Evolutionary conservation across 2,113 vertebrate species (phyloP), one percentile per base, ranked within the genome.

Genomic region (Clinocottus analis): DNA sequence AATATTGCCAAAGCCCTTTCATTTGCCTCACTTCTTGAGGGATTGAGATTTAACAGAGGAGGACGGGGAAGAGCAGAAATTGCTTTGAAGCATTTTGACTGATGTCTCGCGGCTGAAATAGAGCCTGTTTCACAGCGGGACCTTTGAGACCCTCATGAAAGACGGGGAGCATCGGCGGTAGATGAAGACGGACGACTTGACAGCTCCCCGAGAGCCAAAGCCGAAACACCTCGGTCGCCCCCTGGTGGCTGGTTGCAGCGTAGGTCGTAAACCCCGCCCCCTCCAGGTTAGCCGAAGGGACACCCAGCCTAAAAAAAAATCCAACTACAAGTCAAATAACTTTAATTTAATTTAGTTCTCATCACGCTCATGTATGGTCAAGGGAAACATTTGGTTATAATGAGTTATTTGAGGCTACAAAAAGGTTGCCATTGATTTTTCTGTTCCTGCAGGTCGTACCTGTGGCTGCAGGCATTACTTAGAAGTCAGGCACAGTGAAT

Each of bases 91-190:
- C 29, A 25, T 56, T 71, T 82, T 62, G 53, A 75, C 49, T 79
- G 72, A 85, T 59, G 75, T 86, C 35, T 73, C 10, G 29, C 29
- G 35, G 68, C 65, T 77, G 62, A 82, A 80, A 71, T 61, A 53
- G 67, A 84, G 64, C 61, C 70, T 16, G 68, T 83, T 86, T 89
- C 84, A 84, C 14, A 33, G 78, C 63, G 69, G 72, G 75, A 87
- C 76, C 79, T 67, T 25, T 43, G 58, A 81, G 80, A 77, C 27
- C 3, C 55, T 66, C 9, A 2, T 23, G 58, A 64, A 47, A 45
- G 43, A 60, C 35, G 21, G 21, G 21, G 27, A 59, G 17, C 45
- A 21, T 33, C 51, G 25, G 67, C 25, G 14, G 25, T 27, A 7
- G 12, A 14, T 56, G 14, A 13, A 56, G 23, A 56, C 27, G 25